A percentile compares a stretch with the other conserved stretches of the same genome.
phyloP scores from a whole-genome alignment of 2,113 vertebrate species.

The Syrmaticus mikado region DNA sequence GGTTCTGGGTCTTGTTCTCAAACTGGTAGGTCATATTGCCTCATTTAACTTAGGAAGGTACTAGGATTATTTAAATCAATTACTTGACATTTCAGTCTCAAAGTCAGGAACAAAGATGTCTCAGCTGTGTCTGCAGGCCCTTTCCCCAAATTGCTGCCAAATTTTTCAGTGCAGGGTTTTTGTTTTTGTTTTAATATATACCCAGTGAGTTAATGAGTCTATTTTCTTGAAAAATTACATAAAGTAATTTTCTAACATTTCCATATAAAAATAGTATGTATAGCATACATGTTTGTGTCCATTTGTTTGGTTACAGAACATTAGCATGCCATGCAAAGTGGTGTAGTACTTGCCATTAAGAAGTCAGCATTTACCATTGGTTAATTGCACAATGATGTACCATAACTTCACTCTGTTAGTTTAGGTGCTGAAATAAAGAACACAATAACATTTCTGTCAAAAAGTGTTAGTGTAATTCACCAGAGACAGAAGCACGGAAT shows the following conservation, averaged over 20 bases:
- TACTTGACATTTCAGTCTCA: background rate
- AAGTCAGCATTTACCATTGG: background rate
- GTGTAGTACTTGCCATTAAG: background rate
- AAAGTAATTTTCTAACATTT: background rate
- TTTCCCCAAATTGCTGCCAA: background rate
- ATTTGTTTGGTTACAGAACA: fast-evolving
- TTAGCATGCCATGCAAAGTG: background rate
- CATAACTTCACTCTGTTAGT: background rate
- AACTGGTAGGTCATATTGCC: background rate
- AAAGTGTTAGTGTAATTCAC: background rate
- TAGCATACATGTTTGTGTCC: background rate
- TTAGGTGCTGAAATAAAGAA: background rate
- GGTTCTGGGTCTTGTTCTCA: background rate
- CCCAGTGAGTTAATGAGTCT: background rate
- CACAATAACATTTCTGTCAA: background rate
- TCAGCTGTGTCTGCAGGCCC: background rate
- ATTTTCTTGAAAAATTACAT: background rate
- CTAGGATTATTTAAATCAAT: conserved; percentile 15
- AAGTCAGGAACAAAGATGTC: background rate
- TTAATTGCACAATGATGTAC: background rate
- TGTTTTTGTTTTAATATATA: background rate
- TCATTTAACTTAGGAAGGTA: background rate
- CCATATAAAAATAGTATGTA: background rate
- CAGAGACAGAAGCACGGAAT: background rate
- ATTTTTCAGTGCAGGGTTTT: background rate